phyloP scores from a whole-genome alignment of 1,140 invertebrate genomes.

The Trichonephila clavata region DNA sequence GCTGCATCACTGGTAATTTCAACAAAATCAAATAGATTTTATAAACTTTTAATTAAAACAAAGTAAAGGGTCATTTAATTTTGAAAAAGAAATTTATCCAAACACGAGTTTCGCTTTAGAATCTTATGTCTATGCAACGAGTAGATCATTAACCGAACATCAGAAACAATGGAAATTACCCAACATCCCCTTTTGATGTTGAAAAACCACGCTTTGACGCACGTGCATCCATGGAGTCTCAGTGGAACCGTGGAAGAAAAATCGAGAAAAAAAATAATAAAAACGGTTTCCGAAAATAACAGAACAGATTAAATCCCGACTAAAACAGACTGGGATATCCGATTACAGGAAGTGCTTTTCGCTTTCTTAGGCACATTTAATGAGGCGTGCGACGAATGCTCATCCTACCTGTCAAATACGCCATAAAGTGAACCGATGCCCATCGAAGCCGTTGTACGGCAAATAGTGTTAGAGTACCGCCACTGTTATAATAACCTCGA shows the following conservation, averaged over 20 bases:
- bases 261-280: background rate
- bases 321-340: background rate
- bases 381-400: background rate
- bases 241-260: background rate
- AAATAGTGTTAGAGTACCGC: background rate
- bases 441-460: background rate
- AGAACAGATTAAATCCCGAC: background rate
- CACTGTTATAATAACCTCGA: background rate
- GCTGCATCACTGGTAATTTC: too few relatives aligned
- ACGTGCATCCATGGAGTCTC: background rate
- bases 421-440: background rate
- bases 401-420: background rate
- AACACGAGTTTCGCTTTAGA: too few relatives aligned
- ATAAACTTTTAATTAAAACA: too few relatives aligned
- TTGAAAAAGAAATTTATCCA: too few relatives aligned
- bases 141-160: background rate
- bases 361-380: background rate
- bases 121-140: too few relatives aligned
- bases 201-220: background rate
- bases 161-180: background rate
- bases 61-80: too few relatives aligned
- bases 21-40: too few relatives aligned
- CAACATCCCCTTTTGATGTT: background rate
- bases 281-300: slow-evolving; percentile 26
- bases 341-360: slow-evolving; percentile 1